phyloP scores from a whole-genome alignment of 1,140 invertebrate species.

The Riptortus pedestris region DNA sequence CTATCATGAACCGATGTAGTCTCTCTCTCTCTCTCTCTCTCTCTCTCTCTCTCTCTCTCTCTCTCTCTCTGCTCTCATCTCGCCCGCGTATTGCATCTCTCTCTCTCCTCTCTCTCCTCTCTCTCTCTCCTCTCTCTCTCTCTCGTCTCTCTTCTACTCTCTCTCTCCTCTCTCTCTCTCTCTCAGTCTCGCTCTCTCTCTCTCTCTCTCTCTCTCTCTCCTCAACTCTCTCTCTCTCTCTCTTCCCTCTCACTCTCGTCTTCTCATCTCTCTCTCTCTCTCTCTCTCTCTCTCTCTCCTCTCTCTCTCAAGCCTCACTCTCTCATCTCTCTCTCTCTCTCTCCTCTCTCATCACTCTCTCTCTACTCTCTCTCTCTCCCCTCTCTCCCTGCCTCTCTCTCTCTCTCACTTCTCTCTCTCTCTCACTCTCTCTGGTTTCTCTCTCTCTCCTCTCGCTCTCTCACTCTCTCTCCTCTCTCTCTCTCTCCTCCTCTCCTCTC shows the following conservation, averaged over 20 bases:
- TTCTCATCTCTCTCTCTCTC: not conserved
- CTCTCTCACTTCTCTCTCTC: too few relatives aligned
- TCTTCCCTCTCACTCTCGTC: too few relatives aligned
- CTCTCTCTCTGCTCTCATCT: slow-evolving; percentile 28
- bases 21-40: slow-evolving; percentile 28
- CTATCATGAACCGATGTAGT: too few relatives aligned
- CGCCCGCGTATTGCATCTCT: slow-evolving; percentile 24
- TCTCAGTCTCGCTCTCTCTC: too few relatives aligned
- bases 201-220: too few relatives aligned
- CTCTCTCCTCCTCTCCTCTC: slow-evolving; percentile 20
- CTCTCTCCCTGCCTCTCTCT: too few relatives aligned
- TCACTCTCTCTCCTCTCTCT: slow-evolving; percentile 13
- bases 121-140: slow-evolving; percentile 33
- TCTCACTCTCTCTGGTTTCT: too few relatives aligned
- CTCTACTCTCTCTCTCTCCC: too few relatives aligned
- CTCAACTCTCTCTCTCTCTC: too few relatives aligned
- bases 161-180: slow-evolving; percentile 14
- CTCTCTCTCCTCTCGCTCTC: slow-evolving; percentile 3
- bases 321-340: too few relatives aligned
- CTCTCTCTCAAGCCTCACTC: too few relatives aligned
- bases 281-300: slow-evolving; percentile 34
- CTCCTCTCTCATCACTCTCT: too few relatives aligned
- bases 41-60: slow-evolving; percentile 27
- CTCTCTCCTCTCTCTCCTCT: slow-evolving; percentile 14
- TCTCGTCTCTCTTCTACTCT: slow-evolving; percentile 32